Evolutionary conservation across 2,888 invertebrate species (phyloP), one percentile per base, ranked within the genome.

Genomic region (Dusona sp.): DNA sequence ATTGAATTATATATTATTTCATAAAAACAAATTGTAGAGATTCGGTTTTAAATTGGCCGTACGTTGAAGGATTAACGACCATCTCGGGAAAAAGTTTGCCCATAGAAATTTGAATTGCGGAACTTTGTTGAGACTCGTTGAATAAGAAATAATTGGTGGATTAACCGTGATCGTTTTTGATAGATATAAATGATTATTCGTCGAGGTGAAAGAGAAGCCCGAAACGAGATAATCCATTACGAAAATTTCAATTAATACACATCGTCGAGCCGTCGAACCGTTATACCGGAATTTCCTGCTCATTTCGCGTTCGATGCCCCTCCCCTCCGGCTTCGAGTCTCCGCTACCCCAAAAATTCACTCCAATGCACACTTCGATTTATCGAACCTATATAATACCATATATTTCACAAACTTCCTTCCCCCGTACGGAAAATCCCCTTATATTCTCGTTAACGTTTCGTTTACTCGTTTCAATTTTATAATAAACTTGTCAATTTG

Each of bases 121-220:
- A 81, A 74, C 61, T 74, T 65, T 51, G 75, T 77, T 19, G 57
- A 64, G 70, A 54, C 25, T 83, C 81, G 84, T 84, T 88, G 85
- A 79, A 61, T 79, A 79, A 81, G 87, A 88, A 88, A 84, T 88
- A 88, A 88, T 88, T 88, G 80, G 73, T 87, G 81, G 77, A 88
- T 88, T 88, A 88, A 88, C 83, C 83, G 87, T 83, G 77, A 84
- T 68, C 75, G 61, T 45, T 75, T 22, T 65, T 42, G 19, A 77
- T 64, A 61, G 45, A 73, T 64, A 64, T n/a, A 45, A 4, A 75
- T 75, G 64, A 83, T 86, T 64, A 79, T 79, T 83, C 83, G 72
- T 64, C 57, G 83, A 77, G 61, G 77, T 83, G 79, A 45, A 64
- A 51, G 72, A 13, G 70, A 67, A 36, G 51, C 36, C 36, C 61